These are phyloP conservation scores for Aphidius colemani DNA, from an alignment of 2,888 invertebrate genomes.

Conservation along the genomic window DNA sequence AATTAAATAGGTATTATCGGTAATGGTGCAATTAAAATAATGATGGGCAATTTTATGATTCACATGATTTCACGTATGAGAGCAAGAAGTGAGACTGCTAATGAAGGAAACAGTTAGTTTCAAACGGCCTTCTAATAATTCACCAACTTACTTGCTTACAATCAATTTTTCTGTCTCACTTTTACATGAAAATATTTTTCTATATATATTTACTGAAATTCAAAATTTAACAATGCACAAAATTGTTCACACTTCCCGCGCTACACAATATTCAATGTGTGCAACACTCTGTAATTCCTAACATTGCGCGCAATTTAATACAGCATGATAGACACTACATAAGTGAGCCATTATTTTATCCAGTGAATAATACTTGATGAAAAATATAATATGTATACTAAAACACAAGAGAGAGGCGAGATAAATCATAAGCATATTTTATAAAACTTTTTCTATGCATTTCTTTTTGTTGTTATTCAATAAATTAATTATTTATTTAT, in stretches of 20 bases:
- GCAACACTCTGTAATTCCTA: conserved; percentile 46
- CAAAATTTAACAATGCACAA: conserved; percentile 52
- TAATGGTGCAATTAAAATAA: conserved; percentile 61
- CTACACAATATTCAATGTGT: conserved; percentile 39
- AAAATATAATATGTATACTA: conserved; percentile 2
- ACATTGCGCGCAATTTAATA: no score
- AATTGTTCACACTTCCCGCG: conserved; percentile 61
- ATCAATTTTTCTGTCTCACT: conserved; percentile 31
- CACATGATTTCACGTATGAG: conserved; percentile 47
- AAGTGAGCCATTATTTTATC: conserved; percentile 9
- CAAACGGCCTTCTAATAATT: conserved; percentile 60
- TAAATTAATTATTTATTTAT: no score
- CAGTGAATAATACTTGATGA: conserved; percentile 4
- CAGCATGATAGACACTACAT: no score
- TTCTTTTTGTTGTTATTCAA: no score
- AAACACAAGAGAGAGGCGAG: not conserved
- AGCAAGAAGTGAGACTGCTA: conserved; percentile 57
- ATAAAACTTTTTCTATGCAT: no score
- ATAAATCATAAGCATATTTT: no score
- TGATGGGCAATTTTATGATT: conserved; percentile 56
- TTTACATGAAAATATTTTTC: not conserved
- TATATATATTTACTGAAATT: conserved; percentile 18
- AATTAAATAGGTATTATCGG: conserved; percentile 56
- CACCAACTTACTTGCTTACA: no score
- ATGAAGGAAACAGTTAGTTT: conserved; percentile 62